Percentiles rank a stretch among this genome's conserved stretches.
These are phyloP conservation scores for Steatocranus sp. DNA, from an alignment of 2,797 vertebrate genomes.

Conservation along the genomic window DNA sequence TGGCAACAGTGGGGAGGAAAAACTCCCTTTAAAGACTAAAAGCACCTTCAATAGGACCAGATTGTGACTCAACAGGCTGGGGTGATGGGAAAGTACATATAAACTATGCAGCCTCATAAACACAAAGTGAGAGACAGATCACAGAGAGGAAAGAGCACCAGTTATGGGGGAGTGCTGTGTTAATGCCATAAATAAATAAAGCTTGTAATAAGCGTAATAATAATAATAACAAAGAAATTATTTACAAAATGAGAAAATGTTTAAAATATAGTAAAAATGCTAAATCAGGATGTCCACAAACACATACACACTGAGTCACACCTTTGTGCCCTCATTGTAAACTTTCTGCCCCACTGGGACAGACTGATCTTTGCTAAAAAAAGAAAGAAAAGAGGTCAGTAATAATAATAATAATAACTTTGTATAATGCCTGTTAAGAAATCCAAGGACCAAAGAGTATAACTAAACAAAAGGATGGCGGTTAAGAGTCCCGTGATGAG, in stretches of 20 bases:
- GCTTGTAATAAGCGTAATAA: accelerated
- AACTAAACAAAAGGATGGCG: background rate
- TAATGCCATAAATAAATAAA: background rate
- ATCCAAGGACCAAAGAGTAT: background rate
- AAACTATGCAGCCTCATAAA: background rate
- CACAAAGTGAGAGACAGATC: background rate
- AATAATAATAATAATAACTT: background rate
- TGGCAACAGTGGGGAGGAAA: accelerated
- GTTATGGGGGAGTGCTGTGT: background rate
- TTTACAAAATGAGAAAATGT: background rate
- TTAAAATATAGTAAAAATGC: background rate
- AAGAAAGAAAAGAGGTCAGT: background rate
- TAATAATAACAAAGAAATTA: background rate
- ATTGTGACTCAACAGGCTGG: accelerated
- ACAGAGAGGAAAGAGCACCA: background rate
- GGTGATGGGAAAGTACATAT: background rate
- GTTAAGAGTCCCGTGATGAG: background rate
- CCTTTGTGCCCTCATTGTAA: background rate
- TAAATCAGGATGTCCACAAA: background rate
- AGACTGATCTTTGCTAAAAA: background rate
- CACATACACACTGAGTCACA: background rate
- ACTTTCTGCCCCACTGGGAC: accelerated
- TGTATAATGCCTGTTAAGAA: background rate
- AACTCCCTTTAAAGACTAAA: background rate
- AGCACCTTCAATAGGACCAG: background rate